Evolutionary conservation across 2,113 vertebrate genomes (phyloP).

Genomic region (Vulpes ferrilata): DNA sequence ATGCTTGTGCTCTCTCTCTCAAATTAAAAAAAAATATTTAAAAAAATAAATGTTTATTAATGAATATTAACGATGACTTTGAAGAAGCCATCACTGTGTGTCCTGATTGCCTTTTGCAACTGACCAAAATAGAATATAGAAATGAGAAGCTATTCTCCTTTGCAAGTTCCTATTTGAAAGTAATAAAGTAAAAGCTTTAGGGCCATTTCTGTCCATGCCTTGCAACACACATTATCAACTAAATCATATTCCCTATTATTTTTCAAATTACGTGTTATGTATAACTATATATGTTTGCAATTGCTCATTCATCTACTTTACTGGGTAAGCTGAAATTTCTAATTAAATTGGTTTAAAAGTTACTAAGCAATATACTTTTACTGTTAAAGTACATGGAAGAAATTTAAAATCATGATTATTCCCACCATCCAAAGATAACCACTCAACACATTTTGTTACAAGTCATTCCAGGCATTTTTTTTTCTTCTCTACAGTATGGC

Average conservation of each 20-base stretch:
- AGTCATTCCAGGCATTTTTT: neutral
- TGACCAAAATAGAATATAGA: neutral
- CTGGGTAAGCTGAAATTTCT: neutral
- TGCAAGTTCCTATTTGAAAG: neutral
- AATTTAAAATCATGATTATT: slow-evolving; percentile 10
- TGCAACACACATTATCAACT: neutral
- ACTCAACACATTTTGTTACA: neutral
- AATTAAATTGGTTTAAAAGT: neutral
- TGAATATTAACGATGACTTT: neutral
- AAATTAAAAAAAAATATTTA: neutral
- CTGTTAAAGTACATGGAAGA: neutral
- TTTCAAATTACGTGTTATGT: neutral
- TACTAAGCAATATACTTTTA: neutral
- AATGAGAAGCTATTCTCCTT: neutral
- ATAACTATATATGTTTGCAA: neutral
- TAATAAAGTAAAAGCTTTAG: neutral
- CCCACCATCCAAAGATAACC: neutral
- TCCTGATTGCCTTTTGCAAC: neutral
- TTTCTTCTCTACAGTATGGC: neutral
- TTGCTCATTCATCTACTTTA: neutral
- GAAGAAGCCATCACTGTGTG: neutral
- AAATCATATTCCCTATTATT: neutral
- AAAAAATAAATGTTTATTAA: neutral
- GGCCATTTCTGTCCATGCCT: neutral
- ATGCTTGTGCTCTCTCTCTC: neutral